Base-by-base conservation (phyloP, 35 echinoderm and acorn worm species). In the Anneissia japonica region DNA sequence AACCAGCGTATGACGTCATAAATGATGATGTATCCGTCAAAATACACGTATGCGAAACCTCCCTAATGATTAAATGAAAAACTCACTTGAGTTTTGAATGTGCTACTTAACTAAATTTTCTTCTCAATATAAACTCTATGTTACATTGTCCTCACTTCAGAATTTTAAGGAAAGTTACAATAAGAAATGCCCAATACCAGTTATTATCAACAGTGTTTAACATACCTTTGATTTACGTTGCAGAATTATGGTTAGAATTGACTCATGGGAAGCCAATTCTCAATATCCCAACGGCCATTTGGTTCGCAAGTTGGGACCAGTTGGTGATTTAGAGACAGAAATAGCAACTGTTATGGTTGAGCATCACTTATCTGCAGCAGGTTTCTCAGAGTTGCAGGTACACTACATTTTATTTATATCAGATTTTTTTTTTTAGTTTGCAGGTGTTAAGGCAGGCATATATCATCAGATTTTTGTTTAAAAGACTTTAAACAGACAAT, bases 221-320 rank as follows among this genome's bases (percentile, higher is more conserved):
- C n/a, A n/a, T n/a, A n/a, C n/a, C n/a, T n/a, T n/a, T n/a, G n/a
- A n/a, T n/a, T n/a, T 17, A 28, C 33, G 26, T 21, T 90, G 1
- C 2, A 97, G 96, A 41, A 88, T 94, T 41, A 74, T 99, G 35
- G 91, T 99, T 36, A 82, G 96, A 4, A 88, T 99, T 36, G 96
- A 99, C 80, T 89, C 93, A 21, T 99, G 96, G 96, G 87, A 86
- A 45, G n/a, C 79, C 10, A 89, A 94, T 80, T 99, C 96, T 37
- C 92, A 91, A 83, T 99, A 94, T 81, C 96, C 96, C 35, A 99
- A 94, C 36, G 96, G 96, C 43, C 96, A 99, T 74, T 94, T 91
- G 91, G 96, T 99, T 23, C 90, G 86, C 38, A 89, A 89, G 23
- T 87, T 99, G 0, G 96, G 92, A 73, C 77, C 96, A 21, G 89